phyloP scores from a whole-genome alignment of 2,888 invertebrate species.

The Eledona agricola region DNA sequence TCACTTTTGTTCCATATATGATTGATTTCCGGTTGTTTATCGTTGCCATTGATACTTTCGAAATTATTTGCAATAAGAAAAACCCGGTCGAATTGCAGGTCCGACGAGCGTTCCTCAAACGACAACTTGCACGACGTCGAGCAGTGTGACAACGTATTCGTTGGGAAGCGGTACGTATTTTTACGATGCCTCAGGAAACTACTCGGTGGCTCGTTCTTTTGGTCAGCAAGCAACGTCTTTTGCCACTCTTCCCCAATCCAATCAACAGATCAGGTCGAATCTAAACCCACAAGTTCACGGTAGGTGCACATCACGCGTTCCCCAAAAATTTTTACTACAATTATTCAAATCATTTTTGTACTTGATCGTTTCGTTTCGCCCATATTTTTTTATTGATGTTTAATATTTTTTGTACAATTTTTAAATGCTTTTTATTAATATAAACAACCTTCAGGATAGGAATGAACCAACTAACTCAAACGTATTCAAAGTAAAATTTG shows the following conservation, averaged over 20 bases:
- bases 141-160: slow-evolving; percentile 57
- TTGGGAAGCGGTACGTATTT: slow-evolving; percentile 57
- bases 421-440: too few species aligned
- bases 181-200: slow-evolving; percentile 57
- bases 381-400: too few species aligned
- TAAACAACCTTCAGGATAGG: too few species aligned
- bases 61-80: slow-evolving; percentile 10
- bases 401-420: too few species aligned
- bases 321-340: slow-evolving; percentile 1
- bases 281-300: slow-evolving; percentile 55
- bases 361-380: too few species aligned
- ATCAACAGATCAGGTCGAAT: slow-evolving; percentile 53
- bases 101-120: slow-evolving; percentile 51
- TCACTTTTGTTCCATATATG: too few species aligned
- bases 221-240: slow-evolving; percentile 54
- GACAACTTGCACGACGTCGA: slow-evolving; percentile 50
- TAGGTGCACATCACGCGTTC: slow-evolving; percentile 40
- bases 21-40: slow-evolving; percentile 5
- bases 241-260: slow-evolving; percentile 52
- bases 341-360: background rate
- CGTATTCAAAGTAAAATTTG: too few species aligned
- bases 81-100: slow-evolving; percentile 41
- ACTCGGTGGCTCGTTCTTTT: slow-evolving; percentile 55
- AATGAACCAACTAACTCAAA: too few species aligned
- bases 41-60: background rate